These are phyloP conservation scores for Hucho hucho DNA, from an alignment of 2,113 vertebrate species.

Conservation along the genomic window DNA sequence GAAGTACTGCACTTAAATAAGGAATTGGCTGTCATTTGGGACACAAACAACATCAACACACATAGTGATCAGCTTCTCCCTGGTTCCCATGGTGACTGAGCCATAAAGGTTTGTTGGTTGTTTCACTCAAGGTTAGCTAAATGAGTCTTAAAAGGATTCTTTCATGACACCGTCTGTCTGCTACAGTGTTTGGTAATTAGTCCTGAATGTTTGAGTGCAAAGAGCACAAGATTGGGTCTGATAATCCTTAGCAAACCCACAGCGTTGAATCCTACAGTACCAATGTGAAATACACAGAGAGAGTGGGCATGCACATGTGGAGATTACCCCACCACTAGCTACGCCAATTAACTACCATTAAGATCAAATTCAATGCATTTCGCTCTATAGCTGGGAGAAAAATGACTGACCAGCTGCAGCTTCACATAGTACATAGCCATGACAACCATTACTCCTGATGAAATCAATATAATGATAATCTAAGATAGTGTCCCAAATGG, in stretches of 20 bases:
- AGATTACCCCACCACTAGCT: neutral
- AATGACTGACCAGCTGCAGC: neutral
- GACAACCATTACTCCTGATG: neutral
- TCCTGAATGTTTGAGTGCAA: neutral
- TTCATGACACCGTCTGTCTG: too few species aligned
- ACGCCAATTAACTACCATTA: neutral
- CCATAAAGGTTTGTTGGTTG: neutral
- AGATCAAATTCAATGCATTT: neutral
- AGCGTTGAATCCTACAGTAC: too few species aligned
- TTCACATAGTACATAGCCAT: neutral
- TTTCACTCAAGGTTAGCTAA: neutral
- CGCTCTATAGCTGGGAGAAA: neutral
- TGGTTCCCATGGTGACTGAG: constrained; percentile 5
- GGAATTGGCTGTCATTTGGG: too few species aligned
- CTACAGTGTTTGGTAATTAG: neutral
- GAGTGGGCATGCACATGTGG: neutral
- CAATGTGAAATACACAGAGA: neutral
- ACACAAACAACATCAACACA: neutral
- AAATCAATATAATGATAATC: neutral
- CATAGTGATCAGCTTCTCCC: neutral
- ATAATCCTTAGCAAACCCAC: neutral
- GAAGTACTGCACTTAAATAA: too few species aligned
- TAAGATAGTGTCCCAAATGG: neutral
- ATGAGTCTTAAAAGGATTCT: neutral
- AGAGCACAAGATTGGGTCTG: neutral